phyloP scores from a whole-genome alignment of 2,113 vertebrate species.

The Meriones unguiculatus region DNA sequence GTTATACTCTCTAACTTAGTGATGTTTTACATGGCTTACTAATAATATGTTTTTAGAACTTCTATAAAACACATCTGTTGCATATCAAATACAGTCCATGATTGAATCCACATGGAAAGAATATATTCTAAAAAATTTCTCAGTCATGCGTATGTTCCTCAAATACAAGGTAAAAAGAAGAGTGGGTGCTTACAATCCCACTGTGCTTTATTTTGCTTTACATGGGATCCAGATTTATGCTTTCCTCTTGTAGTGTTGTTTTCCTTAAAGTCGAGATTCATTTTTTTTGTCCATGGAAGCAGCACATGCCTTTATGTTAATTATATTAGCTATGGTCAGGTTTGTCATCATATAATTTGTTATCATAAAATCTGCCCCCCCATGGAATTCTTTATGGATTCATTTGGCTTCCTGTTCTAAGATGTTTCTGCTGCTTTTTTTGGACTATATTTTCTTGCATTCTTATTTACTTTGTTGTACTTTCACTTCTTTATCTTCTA shows the following conservation, averaged over 20 bases:
- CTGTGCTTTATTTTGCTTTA: neutral
- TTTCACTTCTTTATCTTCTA: neutral
- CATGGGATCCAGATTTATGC: neutral
- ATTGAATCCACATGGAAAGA: neutral
- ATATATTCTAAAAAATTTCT: neutral
- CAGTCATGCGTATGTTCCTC: neutral
- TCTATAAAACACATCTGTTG: neutral
- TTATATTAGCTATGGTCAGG: neutral
- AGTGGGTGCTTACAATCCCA: neutral
- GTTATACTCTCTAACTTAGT: neutral
- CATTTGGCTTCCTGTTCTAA: neutral
- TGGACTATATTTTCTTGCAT: neutral
- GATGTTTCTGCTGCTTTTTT: neutral
- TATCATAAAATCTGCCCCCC: neutral
- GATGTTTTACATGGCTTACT: neutral
- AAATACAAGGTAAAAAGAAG: neutral
- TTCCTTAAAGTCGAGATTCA: constrained; percentile 11
- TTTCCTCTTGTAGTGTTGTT: neutral
- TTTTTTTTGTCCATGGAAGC: neutral
- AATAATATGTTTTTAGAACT: neutral
- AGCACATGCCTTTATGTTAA: neutral
- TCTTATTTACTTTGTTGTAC: neutral
- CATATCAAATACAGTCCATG: neutral
- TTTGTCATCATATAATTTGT: neutral
- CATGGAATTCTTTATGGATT: neutral